phyloP scores from a whole-genome alignment of 2,888 invertebrate genomes.

The Nemurella pictetii region DNA sequence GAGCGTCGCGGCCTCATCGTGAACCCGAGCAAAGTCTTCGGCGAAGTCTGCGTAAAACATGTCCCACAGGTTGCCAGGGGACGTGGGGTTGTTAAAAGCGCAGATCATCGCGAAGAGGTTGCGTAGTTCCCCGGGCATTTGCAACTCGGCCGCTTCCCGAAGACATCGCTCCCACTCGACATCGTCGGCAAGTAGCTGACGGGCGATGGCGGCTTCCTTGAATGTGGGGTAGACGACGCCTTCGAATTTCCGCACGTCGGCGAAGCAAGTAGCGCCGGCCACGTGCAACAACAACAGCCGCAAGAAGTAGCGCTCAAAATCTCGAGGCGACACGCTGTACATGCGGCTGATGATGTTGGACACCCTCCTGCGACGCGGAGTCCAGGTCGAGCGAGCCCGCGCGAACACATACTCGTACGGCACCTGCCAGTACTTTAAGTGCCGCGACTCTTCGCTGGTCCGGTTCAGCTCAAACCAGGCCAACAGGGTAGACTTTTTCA shows the following conservation, averaged over 20 bases:
- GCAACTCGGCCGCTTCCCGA: conserved; percentile 41
- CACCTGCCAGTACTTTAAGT: background rate
- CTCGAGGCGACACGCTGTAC: too few relatives aligned
- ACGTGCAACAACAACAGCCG: too few relatives aligned
- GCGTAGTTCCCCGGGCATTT: conserved; percentile 45
- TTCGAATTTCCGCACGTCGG: too few relatives aligned
- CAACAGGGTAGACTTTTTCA: background rate
- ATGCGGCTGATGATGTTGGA: too few relatives aligned
- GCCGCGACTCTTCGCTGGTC: background rate
- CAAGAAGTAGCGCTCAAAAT: too few relatives aligned
- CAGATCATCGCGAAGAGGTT: conserved; percentile 46
- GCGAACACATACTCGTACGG: background rate
- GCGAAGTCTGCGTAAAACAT: background rate
- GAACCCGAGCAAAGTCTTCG: background rate
- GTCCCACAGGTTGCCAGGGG: conserved; percentile 40
- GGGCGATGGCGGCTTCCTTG: too few relatives aligned
- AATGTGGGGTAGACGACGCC: too few relatives aligned
- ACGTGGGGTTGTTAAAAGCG: conserved; percentile 45
- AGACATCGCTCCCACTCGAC: conserved; percentile 23
- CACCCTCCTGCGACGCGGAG: too few relatives aligned
- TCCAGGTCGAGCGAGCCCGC: too few relatives aligned
- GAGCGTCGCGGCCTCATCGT: background rate
- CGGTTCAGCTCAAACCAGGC: background rate
- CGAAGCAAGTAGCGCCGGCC: too few relatives aligned
- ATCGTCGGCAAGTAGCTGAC: too few relatives aligned